A percentile compares a stretch with the other conserved stretches of the same genome.
phyloP scores from a whole-genome alignment of 2,888 invertebrate species.

The Lathronympha strigana region DNA sequence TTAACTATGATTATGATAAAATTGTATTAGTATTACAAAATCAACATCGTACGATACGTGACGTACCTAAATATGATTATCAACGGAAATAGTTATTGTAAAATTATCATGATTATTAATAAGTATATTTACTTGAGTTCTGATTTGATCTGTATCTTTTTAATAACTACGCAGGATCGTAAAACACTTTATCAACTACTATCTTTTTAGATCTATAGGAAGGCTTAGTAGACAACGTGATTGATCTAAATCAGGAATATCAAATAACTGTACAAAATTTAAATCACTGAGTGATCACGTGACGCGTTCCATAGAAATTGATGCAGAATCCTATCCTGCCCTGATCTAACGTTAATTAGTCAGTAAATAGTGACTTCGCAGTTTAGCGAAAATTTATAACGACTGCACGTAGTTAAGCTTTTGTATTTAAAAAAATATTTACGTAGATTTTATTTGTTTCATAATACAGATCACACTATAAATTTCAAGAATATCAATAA shows the following conservation, averaged over 20 bases:
- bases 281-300: too few relatives aligned
- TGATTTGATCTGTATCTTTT: slow-evolving; percentile 10
- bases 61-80: background rate
- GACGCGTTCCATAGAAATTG: too few relatives aligned
- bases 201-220: background rate
- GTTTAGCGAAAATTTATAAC: too few relatives aligned
- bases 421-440: too few relatives aligned
- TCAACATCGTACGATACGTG: background rate
- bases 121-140: background rate
- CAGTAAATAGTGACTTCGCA: too few relatives aligned
- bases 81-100: background rate
- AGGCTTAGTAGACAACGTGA: background rate
- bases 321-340: too few relatives aligned
- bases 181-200: background rate
- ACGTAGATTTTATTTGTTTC: too few relatives aligned
- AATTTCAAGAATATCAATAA: too few relatives aligned
- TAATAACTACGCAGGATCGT: background rate
- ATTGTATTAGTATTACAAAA: background rate
- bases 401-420: too few relatives aligned
- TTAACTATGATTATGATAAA: background rate
- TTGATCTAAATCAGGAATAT: background rate
- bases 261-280: too few relatives aligned
- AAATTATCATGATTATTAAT: background rate
- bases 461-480: too few relatives aligned
- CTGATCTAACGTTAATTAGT: too few relatives aligned